Evolutionary conservation across 1,140 invertebrate genomes (phyloP), one percentile per base, ranked within the genome.

Genomic region (Habropoda laboriosa): DNA sequence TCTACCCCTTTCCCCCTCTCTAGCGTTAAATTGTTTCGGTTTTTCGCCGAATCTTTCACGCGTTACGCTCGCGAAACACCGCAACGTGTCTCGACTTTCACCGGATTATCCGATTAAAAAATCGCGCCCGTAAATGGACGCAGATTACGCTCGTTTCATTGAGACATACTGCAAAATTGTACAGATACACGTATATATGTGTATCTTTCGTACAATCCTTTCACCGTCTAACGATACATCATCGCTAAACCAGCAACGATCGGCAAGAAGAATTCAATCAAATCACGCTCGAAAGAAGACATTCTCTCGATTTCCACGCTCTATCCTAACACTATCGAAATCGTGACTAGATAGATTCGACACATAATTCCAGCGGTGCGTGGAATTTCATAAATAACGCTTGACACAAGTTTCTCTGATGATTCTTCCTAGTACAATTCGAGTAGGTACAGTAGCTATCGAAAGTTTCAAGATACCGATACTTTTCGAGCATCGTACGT

Each of bases 11-110:
- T 68, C 42, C 45, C 58, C 45, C 64, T n/a, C n/a, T n/a, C n/a
- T n/a, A n/a, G 64, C 79, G 77, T 85, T 85, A 84, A 84, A 85
- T 84, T 42, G 68, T 64, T 72, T 72, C 77, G 45, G n/a, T 40
- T 49, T 58, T 47, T 71, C 67, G 66, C 16, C 24, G 75, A 78
- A 78, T 49, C 55, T 55, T 58, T 78, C 58, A 32, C 53, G 66
- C 75, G 64, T 77, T 30, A 10, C 55, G 32, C 67, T 51, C n/a
- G 2, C 38, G 66, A 21, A 32, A 30, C 32, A n/a, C 32, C 21
- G 18, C 24, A 21, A 30, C 61, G 40, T 45, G 40, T 40, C n/a
- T 35, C 51, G 27, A 8, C 51, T 42, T 30, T 32, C 35, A 27
- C 18, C n/a, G 24, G 21, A 71, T 71, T 57, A 57, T 40, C 27